Base-by-base conservation (phyloP, 2,888 invertebrate genomes). In the Polymixis lichenea region DNA sequence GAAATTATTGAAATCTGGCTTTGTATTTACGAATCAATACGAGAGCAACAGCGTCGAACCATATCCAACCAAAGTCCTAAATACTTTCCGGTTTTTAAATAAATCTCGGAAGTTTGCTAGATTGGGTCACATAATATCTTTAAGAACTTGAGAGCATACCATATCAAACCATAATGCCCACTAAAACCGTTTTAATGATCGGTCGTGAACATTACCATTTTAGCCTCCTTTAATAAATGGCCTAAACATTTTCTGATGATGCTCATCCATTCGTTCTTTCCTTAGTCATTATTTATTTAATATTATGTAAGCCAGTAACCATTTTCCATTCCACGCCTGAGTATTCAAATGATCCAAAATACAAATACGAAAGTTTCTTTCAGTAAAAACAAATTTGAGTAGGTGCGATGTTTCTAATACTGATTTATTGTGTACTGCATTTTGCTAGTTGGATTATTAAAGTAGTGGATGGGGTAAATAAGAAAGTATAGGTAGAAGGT, bases 401-500 rank as follows among this genome's bases (percentile, higher is more conserved):
- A 46, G 19, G 46, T 13, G 22, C 13, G 13, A 60, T 46, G 32
- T 22, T 61, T 53, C 15, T 19, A 72, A 46, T 28, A 51, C 49
- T 46, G 17, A 79, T 55, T 53, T 28, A 32, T 61, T 46, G 46
- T 71, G 32, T 32, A 46, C 28, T 22, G 25, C 25, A 51, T 67
- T 43, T 69, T 25, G 56, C n/a, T 75, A 51, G 51, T 62, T 62
- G 17, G 6, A 66, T 79, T 60, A 67, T 53, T 32, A 17, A 61
- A 25, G 28, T 53, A 25, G 6, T 51, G 9, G 25, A 13, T 19
- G 13, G 9, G 68, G 15, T 51, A 17, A 65, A 60, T 49, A 60
- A 56, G 22, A 69, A 55, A 66, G 5, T 43, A 25, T 56, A 81
- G n/a, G n/a, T n/a, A n/a, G 75, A 82, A 80, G 81, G 38, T 19